These are phyloP conservation scores for Xiphophorus maculatus DNA, from an alignment of 2,113 vertebrate species.

Conservation along the genomic window DNA sequence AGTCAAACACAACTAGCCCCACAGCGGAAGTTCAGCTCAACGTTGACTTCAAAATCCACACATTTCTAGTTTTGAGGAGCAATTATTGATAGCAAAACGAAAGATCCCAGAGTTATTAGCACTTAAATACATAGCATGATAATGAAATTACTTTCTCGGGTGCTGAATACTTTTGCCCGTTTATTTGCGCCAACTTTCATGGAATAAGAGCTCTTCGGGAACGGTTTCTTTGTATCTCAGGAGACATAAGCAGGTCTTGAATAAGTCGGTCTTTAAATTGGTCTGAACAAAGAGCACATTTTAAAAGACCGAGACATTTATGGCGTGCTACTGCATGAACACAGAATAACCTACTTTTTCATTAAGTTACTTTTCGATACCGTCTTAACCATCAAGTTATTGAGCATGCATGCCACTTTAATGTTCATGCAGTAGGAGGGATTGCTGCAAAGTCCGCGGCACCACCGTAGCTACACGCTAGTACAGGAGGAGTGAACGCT, in stretches of 20 bases:
- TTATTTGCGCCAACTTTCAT: not conserved
- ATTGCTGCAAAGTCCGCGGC: no score
- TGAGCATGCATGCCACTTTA: no score
- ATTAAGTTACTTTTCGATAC: not conserved
- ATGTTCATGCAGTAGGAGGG: no score
- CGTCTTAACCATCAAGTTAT: no score
- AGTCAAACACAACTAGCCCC: not conserved
- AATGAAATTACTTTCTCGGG: not conserved
- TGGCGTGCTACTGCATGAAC: not conserved
- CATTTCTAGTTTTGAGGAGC: not conserved
- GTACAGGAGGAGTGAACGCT: no score
- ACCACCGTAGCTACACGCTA: no score
- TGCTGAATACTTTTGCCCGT: not conserved
- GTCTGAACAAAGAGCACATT: not conserved
- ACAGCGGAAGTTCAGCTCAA: no score
- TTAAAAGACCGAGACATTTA: not conserved
- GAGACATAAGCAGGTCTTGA: not conserved
- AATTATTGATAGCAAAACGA: not conserved
- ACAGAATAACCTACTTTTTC: not conserved
- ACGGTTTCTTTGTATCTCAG: not conserved
- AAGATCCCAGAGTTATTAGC: no score
- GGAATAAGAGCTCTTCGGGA: not conserved
- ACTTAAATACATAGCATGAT: no score
- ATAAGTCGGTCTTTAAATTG: not conserved
- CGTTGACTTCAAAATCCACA: not conserved